phyloP scores from a whole-genome alignment of 1,140 invertebrate genomes.

The Orius insidiosus region DNA sequence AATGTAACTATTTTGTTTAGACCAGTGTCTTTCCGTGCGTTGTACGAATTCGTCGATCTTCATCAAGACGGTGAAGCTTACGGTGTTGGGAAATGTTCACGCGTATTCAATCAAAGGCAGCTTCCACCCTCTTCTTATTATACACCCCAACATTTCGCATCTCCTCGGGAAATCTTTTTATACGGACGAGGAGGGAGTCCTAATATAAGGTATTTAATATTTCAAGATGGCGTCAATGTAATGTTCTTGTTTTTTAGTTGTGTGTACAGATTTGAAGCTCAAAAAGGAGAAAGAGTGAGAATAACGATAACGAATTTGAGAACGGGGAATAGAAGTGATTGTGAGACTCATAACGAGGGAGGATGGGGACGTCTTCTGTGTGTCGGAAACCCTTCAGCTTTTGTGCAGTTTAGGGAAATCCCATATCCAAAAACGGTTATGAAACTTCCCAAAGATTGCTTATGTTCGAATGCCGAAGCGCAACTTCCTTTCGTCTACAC shows the following conservation, averaged over 20 bases:
- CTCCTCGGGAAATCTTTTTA: constrained; percentile 63
- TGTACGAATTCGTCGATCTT: constrained; percentile 80
- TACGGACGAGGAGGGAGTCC: constrained; percentile 65
- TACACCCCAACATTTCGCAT: constrained; percentile 41
- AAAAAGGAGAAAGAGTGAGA: constrained; percentile 54
- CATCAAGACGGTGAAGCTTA: constrained; percentile 65
- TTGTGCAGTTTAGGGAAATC: constrained; percentile 39
- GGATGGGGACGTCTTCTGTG: constrained; percentile 54
- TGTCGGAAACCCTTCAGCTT: constrained; percentile 37
- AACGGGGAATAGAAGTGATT: constrained; percentile 32
- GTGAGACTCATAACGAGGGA: constrained; percentile 37
- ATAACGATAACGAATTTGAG: constrained; percentile 44
- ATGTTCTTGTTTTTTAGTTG: constrained; percentile 39
- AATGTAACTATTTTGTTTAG: constrained; percentile 31
- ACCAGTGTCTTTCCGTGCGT: constrained; percentile 60
- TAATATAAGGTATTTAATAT: constrained; percentile 64
- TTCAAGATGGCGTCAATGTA: not conserved
- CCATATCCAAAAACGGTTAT: constrained; percentile 40
- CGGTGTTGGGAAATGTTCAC: constrained; percentile 41
- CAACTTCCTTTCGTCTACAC: constrained; percentile 52
- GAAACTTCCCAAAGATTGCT: constrained; percentile 45
- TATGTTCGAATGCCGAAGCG: constrained; percentile 39
- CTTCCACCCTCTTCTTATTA: constrained; percentile 23
- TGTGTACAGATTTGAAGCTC: constrained; percentile 66
- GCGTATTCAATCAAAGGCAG: constrained; percentile 34